Percentiles rank a stretch among this genome's conserved stretches.
Evolutionary conservation across 2,797 vertebrate genomes (phyloP).

Genomic region (Natrix natrix): DNA sequence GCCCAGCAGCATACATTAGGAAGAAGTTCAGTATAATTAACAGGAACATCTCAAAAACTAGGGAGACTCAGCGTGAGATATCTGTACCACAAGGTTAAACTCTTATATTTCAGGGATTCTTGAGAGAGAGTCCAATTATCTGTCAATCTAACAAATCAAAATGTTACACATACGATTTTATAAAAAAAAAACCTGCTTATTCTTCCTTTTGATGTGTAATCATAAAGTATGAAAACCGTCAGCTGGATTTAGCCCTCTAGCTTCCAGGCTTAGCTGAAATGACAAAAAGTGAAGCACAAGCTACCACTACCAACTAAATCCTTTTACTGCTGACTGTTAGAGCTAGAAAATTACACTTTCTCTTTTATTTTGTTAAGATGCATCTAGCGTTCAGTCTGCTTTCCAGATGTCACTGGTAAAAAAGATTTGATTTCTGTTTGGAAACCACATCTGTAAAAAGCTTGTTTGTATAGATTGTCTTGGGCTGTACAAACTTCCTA

Average conservation of each 20-base stretch:
- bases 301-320: constrained; percentile 41
- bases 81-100: neutral
- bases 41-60: neutral
- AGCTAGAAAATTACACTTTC: constrained; percentile 50
- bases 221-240: constrained; percentile 17
- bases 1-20: neutral
- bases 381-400: constrained; percentile 74
- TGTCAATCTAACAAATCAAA: neutral
- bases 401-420: constrained; percentile 78
- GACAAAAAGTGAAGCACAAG: constrained; percentile 39
- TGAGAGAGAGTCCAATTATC: neutral
- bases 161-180: constrained; percentile 25
- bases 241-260: neutral
- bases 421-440: constrained; percentile 67
- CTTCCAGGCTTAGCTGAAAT: neutral
- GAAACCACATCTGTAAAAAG: constrained; percentile 74
- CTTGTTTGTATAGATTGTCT: constrained; percentile 59
- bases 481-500: constrained; percentile 42
- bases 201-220: constrained; percentile 26
- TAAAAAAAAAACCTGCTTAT: neutral
- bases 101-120: neutral
- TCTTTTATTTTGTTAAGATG: constrained; percentile 58
- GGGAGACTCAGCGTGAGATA: neutral
- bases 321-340: constrained; percentile 58
- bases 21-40: neutral